Evolutionary conservation across 2,797 vertebrate genomes (phyloP).

Genomic region (Helostoma temminkii): DNA sequence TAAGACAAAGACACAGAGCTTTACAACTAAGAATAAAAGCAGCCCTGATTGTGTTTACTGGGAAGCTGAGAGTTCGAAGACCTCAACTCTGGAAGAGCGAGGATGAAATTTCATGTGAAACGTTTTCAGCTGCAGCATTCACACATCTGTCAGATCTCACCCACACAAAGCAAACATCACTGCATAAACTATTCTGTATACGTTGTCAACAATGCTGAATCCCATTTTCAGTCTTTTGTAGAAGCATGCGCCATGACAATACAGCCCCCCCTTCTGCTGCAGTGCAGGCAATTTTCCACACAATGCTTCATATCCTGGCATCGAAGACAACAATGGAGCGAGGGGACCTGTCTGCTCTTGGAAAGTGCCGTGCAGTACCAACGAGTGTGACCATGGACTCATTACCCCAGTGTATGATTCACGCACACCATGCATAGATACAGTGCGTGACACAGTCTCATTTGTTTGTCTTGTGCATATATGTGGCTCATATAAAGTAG

Average conservation of each 20-base stretch:
- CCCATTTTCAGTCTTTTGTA: constrained; percentile 67
- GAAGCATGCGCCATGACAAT: constrained; percentile 50
- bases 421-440: constrained; percentile 4
- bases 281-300: constrained; percentile 66
- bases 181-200: constrained; percentile 41
- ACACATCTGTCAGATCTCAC: constrained; percentile 36
- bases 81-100: constrained; percentile 6
- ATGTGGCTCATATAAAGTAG: constrained; percentile 3
- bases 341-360: constrained; percentile 40
- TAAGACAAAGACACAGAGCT: constrained; percentile 12
- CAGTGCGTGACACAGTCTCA: constrained; percentile 24
- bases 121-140: constrained; percentile 32
- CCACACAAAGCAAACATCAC: constrained; percentile 3
- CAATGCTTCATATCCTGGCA: constrained; percentile 63
- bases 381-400: constrained; percentile 24
- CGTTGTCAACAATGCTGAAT: constrained; percentile 59
- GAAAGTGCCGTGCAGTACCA: constrained; percentile 13
- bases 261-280: constrained; percentile 27
- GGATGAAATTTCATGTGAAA: constrained; percentile 22
- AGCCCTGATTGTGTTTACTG: constrained; percentile 20
- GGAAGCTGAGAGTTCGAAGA: constrained; percentile 24
- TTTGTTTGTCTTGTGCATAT: constrained; percentile 25
- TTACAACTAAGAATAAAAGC: constrained; percentile 16
- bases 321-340: constrained; percentile 51
- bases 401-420: constrained; percentile 39